Evolutionary conservation across 2,113 vertebrate species (phyloP).

Genomic region (Anser brachyrhynchus): DNA sequence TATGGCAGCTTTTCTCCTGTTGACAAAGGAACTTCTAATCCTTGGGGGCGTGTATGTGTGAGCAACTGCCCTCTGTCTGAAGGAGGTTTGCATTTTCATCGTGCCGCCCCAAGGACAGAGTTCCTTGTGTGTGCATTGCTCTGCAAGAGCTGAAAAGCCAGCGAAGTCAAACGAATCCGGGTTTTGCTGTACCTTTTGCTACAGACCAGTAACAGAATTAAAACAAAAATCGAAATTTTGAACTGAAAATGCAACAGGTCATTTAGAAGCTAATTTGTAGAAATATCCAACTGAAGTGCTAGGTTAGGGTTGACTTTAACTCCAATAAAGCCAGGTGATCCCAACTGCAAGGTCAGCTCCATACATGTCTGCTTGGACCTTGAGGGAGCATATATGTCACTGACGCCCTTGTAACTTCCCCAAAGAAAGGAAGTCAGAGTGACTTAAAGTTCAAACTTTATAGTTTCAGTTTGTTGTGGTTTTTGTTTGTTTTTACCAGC

Average conservation of each 20-base stretch:
- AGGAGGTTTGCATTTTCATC: not conserved
- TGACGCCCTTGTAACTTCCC: not conserved
- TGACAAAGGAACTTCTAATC: not conserved
- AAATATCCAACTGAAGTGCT: not conserved
- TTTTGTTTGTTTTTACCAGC: not conserved
- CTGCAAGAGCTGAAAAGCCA: not conserved
- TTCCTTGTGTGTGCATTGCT: not conserved
- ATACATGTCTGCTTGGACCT: not conserved
- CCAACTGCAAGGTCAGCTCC: not conserved
- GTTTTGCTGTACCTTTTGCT: not conserved
- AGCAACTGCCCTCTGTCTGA: not conserved
- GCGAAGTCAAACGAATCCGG: not conserved
- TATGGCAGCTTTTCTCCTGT: not conserved
- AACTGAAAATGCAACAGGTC: not conserved
- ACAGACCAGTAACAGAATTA: not conserved
- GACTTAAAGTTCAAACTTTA: not conserved
- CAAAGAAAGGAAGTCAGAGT: not conserved
- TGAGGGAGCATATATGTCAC: too few relatives aligned
- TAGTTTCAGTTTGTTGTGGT: not conserved
- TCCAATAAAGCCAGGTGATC: not conserved
- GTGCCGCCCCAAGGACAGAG: not conserved
- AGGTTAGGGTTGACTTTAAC: not conserved
- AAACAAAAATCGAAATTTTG: not conserved
- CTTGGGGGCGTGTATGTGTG: not conserved
- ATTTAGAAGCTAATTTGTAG: not conserved